These are phyloP conservation scores for Menidia menidia DNA, from an alignment of 2,797 vertebrate species.

Conservation along the genomic window DNA sequence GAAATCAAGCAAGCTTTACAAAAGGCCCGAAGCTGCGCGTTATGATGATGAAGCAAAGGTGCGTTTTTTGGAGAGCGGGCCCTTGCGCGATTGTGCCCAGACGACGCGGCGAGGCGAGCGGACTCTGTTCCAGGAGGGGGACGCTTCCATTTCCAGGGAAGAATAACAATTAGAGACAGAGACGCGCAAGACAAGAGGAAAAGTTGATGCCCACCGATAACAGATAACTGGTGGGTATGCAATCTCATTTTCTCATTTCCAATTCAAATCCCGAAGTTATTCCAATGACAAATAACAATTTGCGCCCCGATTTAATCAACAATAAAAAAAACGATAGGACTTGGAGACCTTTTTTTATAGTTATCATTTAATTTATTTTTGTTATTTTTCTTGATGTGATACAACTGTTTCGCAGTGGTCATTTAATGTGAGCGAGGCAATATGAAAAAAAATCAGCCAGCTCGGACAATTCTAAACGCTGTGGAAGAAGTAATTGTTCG, in stretches of 20 bases:
- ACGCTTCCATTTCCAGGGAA: neutral
- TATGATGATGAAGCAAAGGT: slow-evolving; percentile 17
- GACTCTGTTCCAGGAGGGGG: slow-evolving; percentile 19
- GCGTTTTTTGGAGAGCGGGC: slow-evolving; percentile 12
- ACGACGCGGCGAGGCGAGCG: neutral
- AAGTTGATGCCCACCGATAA: slow-evolving; percentile 42
- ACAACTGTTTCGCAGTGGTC: neutral
- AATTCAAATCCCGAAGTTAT: slow-evolving; percentile 28
- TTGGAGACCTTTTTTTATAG: neutral
- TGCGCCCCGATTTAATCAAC: neutral
- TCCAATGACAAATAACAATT: slow-evolving; percentile 2
- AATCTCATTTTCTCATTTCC: slow-evolving; percentile 24
- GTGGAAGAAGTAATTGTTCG: slow-evolving; percentile 22
- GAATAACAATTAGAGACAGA: slow-evolving; percentile 28
- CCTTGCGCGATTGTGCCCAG: slow-evolving; percentile 13
- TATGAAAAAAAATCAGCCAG: neutral
- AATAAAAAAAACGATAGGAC: neutral
- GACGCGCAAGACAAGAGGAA: neutral
- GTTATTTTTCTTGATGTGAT: neutral
- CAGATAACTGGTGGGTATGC: slow-evolving; percentile 5
- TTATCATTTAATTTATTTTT: neutral
- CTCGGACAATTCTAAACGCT: neutral
- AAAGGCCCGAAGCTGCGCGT: slow-evolving; percentile 23
- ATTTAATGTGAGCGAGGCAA: neutral
- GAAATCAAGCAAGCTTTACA: slow-evolving; percentile 13